Evolutionary conservation across 2,113 vertebrate species (phyloP), one percentile per base, ranked within the genome.

Genomic region (Halichoeres trimaculatus): DNA sequence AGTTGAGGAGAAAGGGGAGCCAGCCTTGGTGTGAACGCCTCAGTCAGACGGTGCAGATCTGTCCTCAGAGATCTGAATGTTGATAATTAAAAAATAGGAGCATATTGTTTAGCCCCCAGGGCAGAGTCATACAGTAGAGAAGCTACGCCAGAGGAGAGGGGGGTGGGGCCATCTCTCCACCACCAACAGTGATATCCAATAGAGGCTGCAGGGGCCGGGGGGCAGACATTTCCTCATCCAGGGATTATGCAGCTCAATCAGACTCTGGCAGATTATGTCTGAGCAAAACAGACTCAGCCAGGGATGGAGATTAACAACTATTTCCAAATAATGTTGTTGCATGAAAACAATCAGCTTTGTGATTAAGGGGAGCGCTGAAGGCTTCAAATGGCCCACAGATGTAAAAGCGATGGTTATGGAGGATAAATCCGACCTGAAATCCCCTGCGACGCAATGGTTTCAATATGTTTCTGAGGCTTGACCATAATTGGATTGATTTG

Each of bases 101-200:
- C 92, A 95, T 95, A 94, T 94, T 95, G 94, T 79, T 81, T 74
- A 81, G 79, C 92, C 94, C 91, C 74, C 61, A 82, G 93, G 94
- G 91, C 93, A 94, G 93, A 95, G 93, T 94, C 94, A 75, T 88
- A 91, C 92, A 90, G 89, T 87, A 85, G 80, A 89, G 86, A 92
- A 91, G 91, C 92, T 90, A 91, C 84, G 91, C 90, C 68, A 69
- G n/a, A 65, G 81, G 76, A 60, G 59, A 61, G 20, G 59, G 86
- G 88, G 89, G 85, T 73, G 87, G 85, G 85, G 79, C 53, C 74
- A 65, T 68, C 69, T 68, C 72, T 74, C 64, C 60, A 38, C 76
- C 81, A 75, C 72, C 73, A 85, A 71, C 64, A 70, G 47, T 77
- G 73, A 78, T 34, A 51, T 41, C 76, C 70, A 75, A 76, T 74